A percentile compares a stretch with the other conserved stretches of the same genome.
phyloP scores from a whole-genome alignment of 1,140 invertebrate species.

The Gryon sp. region DNA sequence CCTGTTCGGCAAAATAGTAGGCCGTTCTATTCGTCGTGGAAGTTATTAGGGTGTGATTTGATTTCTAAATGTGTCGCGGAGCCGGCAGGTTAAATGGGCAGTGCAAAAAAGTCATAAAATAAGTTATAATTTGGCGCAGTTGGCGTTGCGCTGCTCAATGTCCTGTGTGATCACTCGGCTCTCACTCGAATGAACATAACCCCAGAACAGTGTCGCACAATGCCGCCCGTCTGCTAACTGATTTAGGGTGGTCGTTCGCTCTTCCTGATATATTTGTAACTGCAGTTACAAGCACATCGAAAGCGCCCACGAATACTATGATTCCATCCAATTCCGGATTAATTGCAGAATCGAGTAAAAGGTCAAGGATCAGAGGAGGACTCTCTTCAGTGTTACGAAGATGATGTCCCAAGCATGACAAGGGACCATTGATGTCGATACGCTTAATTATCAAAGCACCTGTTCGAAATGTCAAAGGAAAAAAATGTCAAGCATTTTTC shows the following conservation, averaged over 20 bases:
- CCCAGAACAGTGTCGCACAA: conserved; percentile 66
- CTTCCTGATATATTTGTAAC: conserved; percentile 50
- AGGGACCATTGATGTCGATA: conserved; percentile 48
- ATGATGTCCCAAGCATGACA: conserved; percentile 47
- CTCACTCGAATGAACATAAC: conserved; percentile 76
- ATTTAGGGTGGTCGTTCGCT: conserved; percentile 64
- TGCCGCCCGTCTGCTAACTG: conserved; percentile 61
- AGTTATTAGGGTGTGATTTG: conserved; percentile 79
- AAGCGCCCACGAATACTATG: conserved; percentile 38
- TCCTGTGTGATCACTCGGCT: conserved; percentile 79
- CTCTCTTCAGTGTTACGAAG: conserved; percentile 40
- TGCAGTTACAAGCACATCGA: conserved; percentile 51
- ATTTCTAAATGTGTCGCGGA: conserved; percentile 77
- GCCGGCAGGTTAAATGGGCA: conserved; percentile 77
- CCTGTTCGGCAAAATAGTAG: conserved; percentile 1
- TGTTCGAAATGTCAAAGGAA: conserved; percentile 60
- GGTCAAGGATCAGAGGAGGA: conserved; percentile 68
- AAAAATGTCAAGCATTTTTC: conserved; percentile 59
- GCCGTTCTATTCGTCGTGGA: conserved; percentile 60
- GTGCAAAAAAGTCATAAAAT: conserved; percentile 80
- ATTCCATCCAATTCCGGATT: conserved; percentile 76
- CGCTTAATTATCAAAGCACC: conserved; percentile 56
- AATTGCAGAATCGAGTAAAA: conserved; percentile 72
- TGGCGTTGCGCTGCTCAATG: conserved; percentile 78
- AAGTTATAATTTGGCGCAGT: conserved; percentile 80